Conservation (phyloP, 2,113 vertebrate genomes). For the Heterocephalus glaber region DNA sequence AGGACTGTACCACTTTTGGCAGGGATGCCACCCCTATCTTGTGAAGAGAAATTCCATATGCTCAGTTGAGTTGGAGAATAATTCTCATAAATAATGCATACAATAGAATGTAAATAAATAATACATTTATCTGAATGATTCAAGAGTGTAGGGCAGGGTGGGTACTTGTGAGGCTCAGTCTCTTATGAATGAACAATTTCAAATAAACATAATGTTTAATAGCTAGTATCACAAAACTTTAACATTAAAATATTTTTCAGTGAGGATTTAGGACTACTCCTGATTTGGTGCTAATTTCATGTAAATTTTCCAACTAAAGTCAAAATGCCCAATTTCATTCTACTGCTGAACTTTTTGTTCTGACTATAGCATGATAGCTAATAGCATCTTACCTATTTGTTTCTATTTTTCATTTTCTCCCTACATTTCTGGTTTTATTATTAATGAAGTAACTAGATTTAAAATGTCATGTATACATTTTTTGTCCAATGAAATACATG, state of each 20-base stretch:
- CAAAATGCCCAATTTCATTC: background rate
- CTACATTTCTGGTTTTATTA: background rate
- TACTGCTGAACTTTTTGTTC: background rate
- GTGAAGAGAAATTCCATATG: conserved; percentile 62
- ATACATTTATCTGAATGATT: conserved; percentile 63
- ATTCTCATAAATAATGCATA: conserved; percentile 72
- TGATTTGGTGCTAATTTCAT: conserved; percentile 41
- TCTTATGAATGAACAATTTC: conserved; percentile 58
- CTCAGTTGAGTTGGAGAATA: conserved; percentile 33
- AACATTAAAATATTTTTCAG: conserved; percentile 24
- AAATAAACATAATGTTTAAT: conserved; percentile 55
- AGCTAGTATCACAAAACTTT: background rate
- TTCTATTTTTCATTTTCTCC: conserved; percentile 9
- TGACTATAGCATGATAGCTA: background rate
- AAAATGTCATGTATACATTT: conserved; percentile 2
- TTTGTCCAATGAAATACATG: background rate
- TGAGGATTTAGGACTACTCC: background rate
- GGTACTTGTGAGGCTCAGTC: background rate
- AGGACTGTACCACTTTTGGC: background rate
- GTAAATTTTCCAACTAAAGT: background rate
- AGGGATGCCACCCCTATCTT: conserved; percentile 25
- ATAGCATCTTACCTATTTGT: background rate
- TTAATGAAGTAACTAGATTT: conserved; percentile 44
- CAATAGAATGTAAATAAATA: conserved; percentile 67
- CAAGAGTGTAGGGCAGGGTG: conserved; percentile 65